Percentiles rank a stretch among this genome's conserved stretches.
Evolutionary conservation across 2,888 invertebrate species (phyloP).

Genomic region (Bibio marci): DNA sequence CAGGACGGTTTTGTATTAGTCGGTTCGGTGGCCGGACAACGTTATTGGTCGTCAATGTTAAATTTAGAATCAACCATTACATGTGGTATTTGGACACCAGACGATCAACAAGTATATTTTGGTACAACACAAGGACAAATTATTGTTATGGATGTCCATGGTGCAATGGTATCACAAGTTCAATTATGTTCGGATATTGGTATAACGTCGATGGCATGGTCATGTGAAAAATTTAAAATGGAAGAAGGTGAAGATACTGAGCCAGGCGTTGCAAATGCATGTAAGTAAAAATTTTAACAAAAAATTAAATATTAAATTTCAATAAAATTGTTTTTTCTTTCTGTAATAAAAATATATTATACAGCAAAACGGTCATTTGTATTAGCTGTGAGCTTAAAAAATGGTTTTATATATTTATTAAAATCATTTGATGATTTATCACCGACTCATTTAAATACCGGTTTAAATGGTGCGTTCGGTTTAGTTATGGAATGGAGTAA

Average conservation of each 20-base stretch:
- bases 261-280: slow-evolving; percentile 36
- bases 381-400: slow-evolving; percentile 73
- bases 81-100: slow-evolving; percentile 96
- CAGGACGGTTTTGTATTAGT: slow-evolving; percentile 96
- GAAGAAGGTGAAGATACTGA: slow-evolving; percentile 73
- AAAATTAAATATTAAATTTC: background rate
- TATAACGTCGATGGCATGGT: slow-evolving; percentile 89
- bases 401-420: slow-evolving; percentile 78
- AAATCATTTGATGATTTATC: slow-evolving; percentile 87
- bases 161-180: slow-evolving; percentile 88
- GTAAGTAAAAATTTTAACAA: slow-evolving; percentile 14
- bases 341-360: slow-evolving; percentile 1
- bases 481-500: slow-evolving; percentile 94
- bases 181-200: slow-evolving; percentile 71
- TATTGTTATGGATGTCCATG: slow-evolving; percentile 93
- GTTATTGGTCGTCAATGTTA: slow-evolving; percentile 97
- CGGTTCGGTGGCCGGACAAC: slow-evolving; percentile 90
- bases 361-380: slow-evolving; percentile 51
- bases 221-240: slow-evolving; percentile 96
- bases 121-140: slow-evolving; percentile 90
- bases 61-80: slow-evolving; percentile 87
- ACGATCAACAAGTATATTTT: slow-evolving; percentile 92
- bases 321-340: background rate
- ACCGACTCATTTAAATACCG: slow-evolving; percentile 70
- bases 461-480: slow-evolving; percentile 54